A percentile compares a stretch with the other conserved stretches of the same genome.
Evolutionary conservation across 2,888 invertebrate species (phyloP).

Genomic region (Caenorhabditis sp.): DNA sequence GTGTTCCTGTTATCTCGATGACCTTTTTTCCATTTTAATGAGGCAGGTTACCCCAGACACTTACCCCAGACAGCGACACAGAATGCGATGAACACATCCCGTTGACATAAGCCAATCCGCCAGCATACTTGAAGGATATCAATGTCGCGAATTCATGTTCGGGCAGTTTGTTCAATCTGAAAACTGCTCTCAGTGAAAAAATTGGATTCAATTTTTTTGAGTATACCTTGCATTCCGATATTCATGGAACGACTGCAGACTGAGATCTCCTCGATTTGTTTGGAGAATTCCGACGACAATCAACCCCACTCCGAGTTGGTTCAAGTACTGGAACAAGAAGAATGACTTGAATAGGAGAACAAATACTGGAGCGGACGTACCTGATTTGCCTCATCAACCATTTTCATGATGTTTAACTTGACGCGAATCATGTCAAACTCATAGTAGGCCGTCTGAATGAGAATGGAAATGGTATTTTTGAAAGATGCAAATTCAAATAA

Average conservation of each 20-base stretch:
- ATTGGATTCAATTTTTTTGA: too few species aligned
- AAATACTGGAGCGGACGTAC: conserved; percentile 36
- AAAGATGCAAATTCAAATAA: neutral
- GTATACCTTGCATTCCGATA: conserved; percentile 73
- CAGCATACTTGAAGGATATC: conserved; percentile 79
- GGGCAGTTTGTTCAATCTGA: conserved; percentile 72
- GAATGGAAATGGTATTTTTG: conserved; percentile 8
- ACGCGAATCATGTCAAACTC: conserved; percentile 74
- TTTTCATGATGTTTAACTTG: conserved; percentile 74
- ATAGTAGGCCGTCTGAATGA: conserved; percentile 79
- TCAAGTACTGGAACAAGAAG: conserved; percentile 75
- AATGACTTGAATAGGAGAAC: neutral
- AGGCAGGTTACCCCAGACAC: conserved; percentile 22
- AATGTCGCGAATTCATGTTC: conserved; percentile 80
- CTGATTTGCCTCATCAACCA: conserved; percentile 79
- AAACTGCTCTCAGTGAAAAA: too few species aligned
- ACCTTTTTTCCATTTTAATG: conserved; percentile 30
- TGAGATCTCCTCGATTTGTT: conserved; percentile 77
- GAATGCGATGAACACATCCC: conserved; percentile 79
- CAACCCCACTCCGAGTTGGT: conserved; percentile 78
- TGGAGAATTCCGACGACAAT: conserved; percentile 78
- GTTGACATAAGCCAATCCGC: conserved; percentile 80
- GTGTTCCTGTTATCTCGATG: conserved; percentile 37
- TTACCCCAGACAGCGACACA: conserved; percentile 76
- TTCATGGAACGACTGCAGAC: conserved; percentile 79